Percentiles rank a stretch among this genome's conserved stretches.
These are phyloP conservation scores for Nomada fabriciana DNA, from an alignment of 2,888 invertebrate species.

Conservation along the genomic window DNA sequence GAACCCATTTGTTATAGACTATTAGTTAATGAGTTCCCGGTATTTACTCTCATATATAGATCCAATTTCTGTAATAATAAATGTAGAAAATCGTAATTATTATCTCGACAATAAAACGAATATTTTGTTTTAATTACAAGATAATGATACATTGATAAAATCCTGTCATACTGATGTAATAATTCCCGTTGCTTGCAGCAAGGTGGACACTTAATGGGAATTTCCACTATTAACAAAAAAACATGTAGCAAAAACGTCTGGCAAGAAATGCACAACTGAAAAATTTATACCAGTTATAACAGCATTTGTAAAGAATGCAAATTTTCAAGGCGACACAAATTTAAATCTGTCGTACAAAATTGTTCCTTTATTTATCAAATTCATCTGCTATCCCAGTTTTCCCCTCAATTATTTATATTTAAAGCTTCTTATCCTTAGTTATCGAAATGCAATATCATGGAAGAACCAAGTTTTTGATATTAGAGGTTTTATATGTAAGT, in stretches of 20 bases:
- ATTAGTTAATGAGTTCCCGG: too few species aligned
- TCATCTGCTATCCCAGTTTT: neutral
- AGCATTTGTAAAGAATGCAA: neutral
- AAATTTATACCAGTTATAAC: slow-evolving; percentile 7
- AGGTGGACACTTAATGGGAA: neutral
- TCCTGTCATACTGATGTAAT: slow-evolving; percentile 33
- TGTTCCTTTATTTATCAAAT: neutral
- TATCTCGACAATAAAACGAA: too few species aligned
- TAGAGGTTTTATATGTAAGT: too few species aligned
- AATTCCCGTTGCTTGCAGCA: slow-evolving; percentile 22
- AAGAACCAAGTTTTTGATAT: too few species aligned
- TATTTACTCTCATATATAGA: too few species aligned
- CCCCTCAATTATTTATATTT: too few species aligned
- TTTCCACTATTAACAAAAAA: slow-evolving; percentile 31
- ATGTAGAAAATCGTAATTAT: too few species aligned
- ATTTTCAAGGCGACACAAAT: neutral
- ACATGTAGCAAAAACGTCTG: slow-evolving; percentile 12
- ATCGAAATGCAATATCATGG: too few species aligned
- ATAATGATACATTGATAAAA: neutral
- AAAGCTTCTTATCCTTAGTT: too few species aligned
- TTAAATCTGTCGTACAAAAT: neutral
- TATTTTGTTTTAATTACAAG: neutral
- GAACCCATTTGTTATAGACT: too few species aligned
- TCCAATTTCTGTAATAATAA: too few species aligned
- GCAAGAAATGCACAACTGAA: slow-evolving; percentile 18